Conservation (phyloP, 1,140 invertebrate species). For the Archegozetes longisetosus region DNA sequence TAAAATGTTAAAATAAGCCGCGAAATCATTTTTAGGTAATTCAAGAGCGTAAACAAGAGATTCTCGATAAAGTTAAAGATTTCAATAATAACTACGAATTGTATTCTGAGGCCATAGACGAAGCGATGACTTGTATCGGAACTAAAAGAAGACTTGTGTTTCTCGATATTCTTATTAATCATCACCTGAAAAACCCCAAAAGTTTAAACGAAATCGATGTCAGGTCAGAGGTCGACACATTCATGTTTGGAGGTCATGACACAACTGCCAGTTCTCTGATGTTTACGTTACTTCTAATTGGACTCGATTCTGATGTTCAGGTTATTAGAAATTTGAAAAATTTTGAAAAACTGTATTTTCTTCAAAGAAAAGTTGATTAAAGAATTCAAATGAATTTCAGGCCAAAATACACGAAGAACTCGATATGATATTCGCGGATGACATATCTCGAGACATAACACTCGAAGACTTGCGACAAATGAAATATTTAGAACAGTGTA, state of each 20-base stretch:
- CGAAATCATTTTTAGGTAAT: slow-evolving; percentile 12
- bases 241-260: slow-evolving; percentile 42
- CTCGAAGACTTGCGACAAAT: slow-evolving; percentile 29
- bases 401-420: slow-evolving; percentile 27
- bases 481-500: slow-evolving; percentile 32
- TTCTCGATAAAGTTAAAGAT: slow-evolving; percentile 29
- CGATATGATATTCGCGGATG: slow-evolving; percentile 24
- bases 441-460: slow-evolving; percentile 23
- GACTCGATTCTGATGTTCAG: slow-evolving; percentile 29
- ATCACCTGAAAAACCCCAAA: slow-evolving; percentile 29
- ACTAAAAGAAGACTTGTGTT: slow-evolving; percentile 45
- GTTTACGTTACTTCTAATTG: slow-evolving; percentile 28
- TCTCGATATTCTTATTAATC: slow-evolving; percentile 46
- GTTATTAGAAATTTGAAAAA: neutral
- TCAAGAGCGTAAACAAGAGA: slow-evolving; percentile 11
- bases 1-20: neutral
- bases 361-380: neutral
- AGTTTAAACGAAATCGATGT: slow-evolving; percentile 45
- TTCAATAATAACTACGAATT: neutral
- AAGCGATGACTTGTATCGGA: slow-evolving; percentile 8
- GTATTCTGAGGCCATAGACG: neutral
- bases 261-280: slow-evolving; percentile 22
- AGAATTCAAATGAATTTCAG: slow-evolving; percentile 17
- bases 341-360: neutral
- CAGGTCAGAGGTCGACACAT: slow-evolving; percentile 65